Conservation (phyloP, 2,888 invertebrate genomes). For the Drosophila imparisetae region DNA sequence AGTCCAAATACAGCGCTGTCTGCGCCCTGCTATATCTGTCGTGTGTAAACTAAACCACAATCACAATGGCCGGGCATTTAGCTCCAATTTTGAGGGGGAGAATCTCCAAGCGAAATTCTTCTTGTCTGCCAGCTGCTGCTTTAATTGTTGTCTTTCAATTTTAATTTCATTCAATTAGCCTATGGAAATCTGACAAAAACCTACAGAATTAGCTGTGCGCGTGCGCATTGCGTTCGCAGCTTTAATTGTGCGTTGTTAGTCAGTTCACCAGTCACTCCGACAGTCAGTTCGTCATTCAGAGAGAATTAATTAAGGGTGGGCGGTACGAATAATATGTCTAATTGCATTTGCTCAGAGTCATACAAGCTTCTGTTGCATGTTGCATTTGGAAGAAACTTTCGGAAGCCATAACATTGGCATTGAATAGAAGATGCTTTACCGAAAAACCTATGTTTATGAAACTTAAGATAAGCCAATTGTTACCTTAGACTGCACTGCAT, state of each 20-base stretch:
- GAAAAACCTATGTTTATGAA: not conserved
- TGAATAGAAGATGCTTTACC: not conserved
- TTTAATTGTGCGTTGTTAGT: slow-evolving; percentile 62
- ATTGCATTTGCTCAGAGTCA: slow-evolving; percentile 61
- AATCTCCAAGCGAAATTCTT: slow-evolving; percentile 51
- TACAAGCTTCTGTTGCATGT: slow-evolving; percentile 3
- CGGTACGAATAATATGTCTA: slow-evolving; percentile 58
- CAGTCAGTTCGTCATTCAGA: slow-evolving; percentile 4
- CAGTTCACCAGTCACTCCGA: slow-evolving; percentile 15
- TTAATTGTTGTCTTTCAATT: slow-evolving; percentile 73
- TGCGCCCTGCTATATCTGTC: slow-evolving; percentile 10
- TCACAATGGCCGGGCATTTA: slow-evolving; percentile 52
- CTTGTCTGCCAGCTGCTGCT: slow-evolving; percentile 24
- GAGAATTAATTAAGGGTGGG: slow-evolving; percentile 69
- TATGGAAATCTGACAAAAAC: slow-evolving; percentile 66
- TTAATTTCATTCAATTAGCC: slow-evolving; percentile 76
- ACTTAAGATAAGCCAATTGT: not conserved
- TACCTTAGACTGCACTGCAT: not conserved
- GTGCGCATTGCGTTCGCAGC: slow-evolving; percentile 54
- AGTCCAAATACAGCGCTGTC: slow-evolving; percentile 47
- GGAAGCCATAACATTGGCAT: not conserved
- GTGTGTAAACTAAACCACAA: not conserved
- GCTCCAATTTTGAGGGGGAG: slow-evolving; percentile 12
- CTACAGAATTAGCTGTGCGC: slow-evolving; percentile 39
- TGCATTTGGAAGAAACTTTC: not conserved